Evolutionary conservation across 2,888 invertebrate species (phyloP).

Genomic region (Epinotia brunnichana): DNA sequence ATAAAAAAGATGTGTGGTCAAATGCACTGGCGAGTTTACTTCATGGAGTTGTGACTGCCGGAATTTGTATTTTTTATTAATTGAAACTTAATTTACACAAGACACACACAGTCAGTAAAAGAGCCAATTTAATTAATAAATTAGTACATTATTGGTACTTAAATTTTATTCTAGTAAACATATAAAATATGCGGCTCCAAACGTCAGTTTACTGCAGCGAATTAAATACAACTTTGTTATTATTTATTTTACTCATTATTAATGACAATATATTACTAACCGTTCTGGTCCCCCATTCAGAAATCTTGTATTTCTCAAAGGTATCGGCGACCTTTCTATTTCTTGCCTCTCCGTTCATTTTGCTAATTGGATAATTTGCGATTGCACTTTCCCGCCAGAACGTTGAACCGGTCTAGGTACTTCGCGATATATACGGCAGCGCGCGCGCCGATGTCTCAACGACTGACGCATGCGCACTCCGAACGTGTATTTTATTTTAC

Average conservation of each 20-base stretch:
- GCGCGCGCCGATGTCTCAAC: slow-evolving; percentile 59
- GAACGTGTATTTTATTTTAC: slow-evolving; percentile 35
- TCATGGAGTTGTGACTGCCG: not conserved
- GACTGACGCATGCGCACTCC: slow-evolving; percentile 59
- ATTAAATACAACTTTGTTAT: not conserved
- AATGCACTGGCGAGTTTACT: not conserved
- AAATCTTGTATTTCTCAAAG: slow-evolving; percentile 76
- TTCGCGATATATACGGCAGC: slow-evolving; percentile 62
- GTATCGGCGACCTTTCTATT: slow-evolving; percentile 77
- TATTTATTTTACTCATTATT: not conserved
- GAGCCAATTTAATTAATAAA: not conserved
- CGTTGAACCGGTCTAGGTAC: slow-evolving; percentile 54
- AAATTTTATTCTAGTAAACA: not conserved
- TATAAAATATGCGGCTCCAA: too few species aligned
- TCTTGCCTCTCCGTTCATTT: slow-evolving; percentile 77
- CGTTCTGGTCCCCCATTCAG: slow-evolving; percentile 70
- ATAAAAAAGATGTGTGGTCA: too few species aligned
- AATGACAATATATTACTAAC: slow-evolving; percentile 60
- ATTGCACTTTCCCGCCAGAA: slow-evolving; percentile 68
- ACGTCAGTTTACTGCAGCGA: not conserved
- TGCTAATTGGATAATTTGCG: slow-evolving; percentile 48
- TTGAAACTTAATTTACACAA: not conserved
- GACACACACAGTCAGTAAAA: not conserved
- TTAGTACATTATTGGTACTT: not conserved
- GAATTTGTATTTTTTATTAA: not conserved